Evolutionary conservation across 2,797 vertebrate species (phyloP).

Genomic region (Phalloptychus januarius): DNA sequence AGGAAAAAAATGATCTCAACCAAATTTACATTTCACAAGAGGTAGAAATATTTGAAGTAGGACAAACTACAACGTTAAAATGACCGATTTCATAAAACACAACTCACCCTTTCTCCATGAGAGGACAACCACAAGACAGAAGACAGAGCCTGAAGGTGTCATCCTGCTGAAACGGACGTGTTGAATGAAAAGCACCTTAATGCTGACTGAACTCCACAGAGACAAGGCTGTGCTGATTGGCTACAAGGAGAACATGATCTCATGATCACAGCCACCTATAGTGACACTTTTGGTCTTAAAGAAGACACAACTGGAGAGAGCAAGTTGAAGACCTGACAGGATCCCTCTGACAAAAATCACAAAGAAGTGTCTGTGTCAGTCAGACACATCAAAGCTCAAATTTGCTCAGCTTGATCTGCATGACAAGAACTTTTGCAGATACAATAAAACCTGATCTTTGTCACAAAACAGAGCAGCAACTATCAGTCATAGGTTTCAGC

Average conservation of each 20-base stretch:
- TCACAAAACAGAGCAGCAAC: background rate
- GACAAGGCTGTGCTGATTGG: constrained; percentile 37
- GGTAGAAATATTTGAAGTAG: background rate
- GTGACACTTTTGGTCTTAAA: background rate
- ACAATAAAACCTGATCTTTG: background rate
- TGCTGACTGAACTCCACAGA: background rate
- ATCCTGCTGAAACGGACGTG: constrained; percentile 19
- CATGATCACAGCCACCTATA: constrained; percentile 13
- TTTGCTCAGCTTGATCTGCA: background rate
- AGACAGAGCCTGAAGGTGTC: background rate
- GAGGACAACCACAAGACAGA: constrained; percentile 31
- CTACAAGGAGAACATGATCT: constrained; percentile 3
- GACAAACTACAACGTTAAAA: background rate
- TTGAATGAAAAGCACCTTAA: constrained; percentile 15
- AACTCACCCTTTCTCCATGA: constrained; percentile 31
- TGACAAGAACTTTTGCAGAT: background rate
- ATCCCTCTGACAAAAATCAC: background rate
- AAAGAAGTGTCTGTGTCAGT: background rate
- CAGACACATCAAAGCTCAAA: background rate
- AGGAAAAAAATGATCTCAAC: background rate
- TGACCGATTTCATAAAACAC: background rate
- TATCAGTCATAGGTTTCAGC: background rate
- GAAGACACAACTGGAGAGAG: background rate
- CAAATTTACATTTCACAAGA: background rate
- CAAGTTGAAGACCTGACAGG: background rate